Evolutionary conservation across 2,888 invertebrate genomes (phyloP).

Genomic region (Encarsia formosa): DNA sequence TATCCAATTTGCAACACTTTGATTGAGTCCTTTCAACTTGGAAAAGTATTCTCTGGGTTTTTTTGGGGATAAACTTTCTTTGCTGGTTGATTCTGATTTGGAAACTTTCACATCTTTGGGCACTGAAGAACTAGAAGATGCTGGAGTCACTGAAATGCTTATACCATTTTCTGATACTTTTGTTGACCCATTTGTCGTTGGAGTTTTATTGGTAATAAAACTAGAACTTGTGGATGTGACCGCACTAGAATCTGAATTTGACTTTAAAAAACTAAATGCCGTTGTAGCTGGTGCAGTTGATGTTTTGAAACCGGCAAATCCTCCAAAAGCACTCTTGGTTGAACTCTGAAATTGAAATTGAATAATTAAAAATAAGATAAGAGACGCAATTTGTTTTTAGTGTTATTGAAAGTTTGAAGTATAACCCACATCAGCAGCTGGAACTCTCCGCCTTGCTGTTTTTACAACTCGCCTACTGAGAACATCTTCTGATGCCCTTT

Average conservation of each 20-base stretch:
- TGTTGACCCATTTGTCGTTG: slow-evolving; percentile 34
- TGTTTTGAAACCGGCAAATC: slow-evolving; percentile 57
- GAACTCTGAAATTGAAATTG: slow-evolving; percentile 40
- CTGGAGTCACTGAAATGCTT: not conserved
- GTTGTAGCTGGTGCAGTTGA: slow-evolving; percentile 45
- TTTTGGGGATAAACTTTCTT: slow-evolving; percentile 40
- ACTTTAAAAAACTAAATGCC: slow-evolving; percentile 61
- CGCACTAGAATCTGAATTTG: slow-evolving; percentile 50
- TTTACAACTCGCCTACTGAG: slow-evolving; percentile 74
- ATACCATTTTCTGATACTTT: slow-evolving; percentile 33
- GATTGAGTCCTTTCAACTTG: slow-evolving; percentile 76
- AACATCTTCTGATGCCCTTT: slow-evolving; percentile 64
- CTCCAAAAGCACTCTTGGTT: slow-evolving; percentile 63
- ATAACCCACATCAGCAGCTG: slow-evolving; percentile 25
- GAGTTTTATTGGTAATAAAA: slow-evolving; percentile 24
- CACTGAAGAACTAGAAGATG: slow-evolving; percentile 7
- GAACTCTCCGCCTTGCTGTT: slow-evolving; percentile 68
- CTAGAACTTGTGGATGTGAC: slow-evolving; percentile 18
- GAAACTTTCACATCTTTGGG: slow-evolving; percentile 24
- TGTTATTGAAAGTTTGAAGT: not conserved
- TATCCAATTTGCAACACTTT: slow-evolving; percentile 79
- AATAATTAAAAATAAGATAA: not conserved
- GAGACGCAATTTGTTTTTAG: not conserved
- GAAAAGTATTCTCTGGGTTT: slow-evolving; percentile 59
- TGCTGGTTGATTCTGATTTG: slow-evolving; percentile 25